Percentiles rank a stretch among this genome's conserved stretches.
phyloP scores from a whole-genome alignment of 2,113 vertebrate species.

The Sylvicapra grimmia region DNA sequence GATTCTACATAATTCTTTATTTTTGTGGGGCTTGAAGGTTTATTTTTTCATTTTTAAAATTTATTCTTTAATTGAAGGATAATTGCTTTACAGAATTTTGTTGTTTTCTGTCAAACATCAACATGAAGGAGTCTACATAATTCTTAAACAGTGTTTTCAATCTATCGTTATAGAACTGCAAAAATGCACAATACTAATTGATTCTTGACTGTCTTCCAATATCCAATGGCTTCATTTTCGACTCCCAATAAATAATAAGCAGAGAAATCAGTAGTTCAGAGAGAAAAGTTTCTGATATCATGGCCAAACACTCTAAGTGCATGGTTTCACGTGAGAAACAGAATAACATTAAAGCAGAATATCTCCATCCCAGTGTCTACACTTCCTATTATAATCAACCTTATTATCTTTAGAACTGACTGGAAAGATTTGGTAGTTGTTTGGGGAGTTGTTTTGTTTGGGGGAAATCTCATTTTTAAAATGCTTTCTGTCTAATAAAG shows the following conservation, averaged over 20 bases:
- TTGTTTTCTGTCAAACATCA: background rate
- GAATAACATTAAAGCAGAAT: background rate
- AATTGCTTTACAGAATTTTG: background rate
- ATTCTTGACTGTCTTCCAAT: background rate
- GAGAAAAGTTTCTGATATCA: background rate
- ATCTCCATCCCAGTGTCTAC: background rate
- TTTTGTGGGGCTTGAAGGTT: background rate
- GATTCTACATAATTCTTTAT: background rate
- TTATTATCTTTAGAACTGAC: background rate
- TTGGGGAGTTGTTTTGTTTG: background rate
- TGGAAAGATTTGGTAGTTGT: background rate
- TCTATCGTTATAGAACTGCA: background rate
- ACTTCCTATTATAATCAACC: background rate
- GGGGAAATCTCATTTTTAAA: background rate
- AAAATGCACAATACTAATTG: background rate
- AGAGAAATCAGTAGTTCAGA: slow-evolving; percentile 11
- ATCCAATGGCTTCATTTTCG: background rate
- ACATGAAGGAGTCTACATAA: background rate
- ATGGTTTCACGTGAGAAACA: background rate
- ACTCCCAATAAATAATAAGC: background rate
- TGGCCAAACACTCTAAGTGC: background rate
- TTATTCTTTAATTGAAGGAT: background rate
- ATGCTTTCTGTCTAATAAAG: background rate
- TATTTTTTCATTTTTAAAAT: background rate
- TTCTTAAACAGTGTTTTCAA: slow-evolving; percentile 10